Base-by-base conservation (phyloP, 2,113 vertebrate genomes). In the Crotalus helleri region DNA sequence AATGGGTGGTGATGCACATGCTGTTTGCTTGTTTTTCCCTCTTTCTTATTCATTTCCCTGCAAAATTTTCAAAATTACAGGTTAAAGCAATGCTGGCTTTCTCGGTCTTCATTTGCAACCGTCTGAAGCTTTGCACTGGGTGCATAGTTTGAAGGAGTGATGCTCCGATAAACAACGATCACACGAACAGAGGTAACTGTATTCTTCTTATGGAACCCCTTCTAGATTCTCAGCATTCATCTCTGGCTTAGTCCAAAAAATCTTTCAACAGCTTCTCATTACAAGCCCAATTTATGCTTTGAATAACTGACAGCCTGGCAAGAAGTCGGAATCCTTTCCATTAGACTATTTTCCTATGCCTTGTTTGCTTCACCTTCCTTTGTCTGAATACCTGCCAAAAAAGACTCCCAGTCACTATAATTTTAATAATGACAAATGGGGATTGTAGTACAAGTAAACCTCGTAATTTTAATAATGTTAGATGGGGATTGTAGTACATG, bases 161-260 rank as follows among this genome's bases (percentile, higher is more conserved):
- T 26, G 61, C 69, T 92, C 87, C 0, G 4, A 19, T 92, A 91
- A 92, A 86, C 2, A 69, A 1, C 0, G 1, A n/a, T 90, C 44
- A 26, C 21, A 10, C 4, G 21, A 49, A 85, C 24, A 64, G 44
- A 44, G 51, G 39, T 69, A 64, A 26, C 54, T 93, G 15, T 81
- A 26, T 93, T 94, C 64, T 91, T 89, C 33, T 90, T 90, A 86
- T n/a, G 86, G 44, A 90, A 15, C 19, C 91, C 54, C 33, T 61
- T 93, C 49, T 26, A 23, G 61, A 17, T 46, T 26, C 74, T 90
- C 74, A 4, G 0, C 7, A 55, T 9, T 10, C 55, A 26, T 46
- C 59, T n/a, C 64, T n/a, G 21, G 1, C 33, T 58, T 44, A 24
- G 39, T 57, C 39, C 90, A 39, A 49, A 88, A 85, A n/a, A 29